Conservation (phyloP, 1,140 invertebrate species). For the Lucilia cuprina region DNA sequence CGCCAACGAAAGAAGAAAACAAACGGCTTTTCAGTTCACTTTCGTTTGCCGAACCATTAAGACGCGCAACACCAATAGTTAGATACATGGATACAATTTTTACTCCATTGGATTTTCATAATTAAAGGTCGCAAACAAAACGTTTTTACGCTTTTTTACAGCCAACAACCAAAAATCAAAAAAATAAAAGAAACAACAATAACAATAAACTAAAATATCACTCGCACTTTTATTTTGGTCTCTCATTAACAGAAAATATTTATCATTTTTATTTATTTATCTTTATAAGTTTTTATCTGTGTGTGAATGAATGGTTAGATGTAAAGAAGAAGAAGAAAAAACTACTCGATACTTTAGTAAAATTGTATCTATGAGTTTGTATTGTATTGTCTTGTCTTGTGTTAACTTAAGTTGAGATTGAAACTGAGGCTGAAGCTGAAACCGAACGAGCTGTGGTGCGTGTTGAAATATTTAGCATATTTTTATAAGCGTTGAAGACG, state of each 20-base stretch:
- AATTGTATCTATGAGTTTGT: neutral
- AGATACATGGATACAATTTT: neutral
- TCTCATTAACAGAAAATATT: neutral
- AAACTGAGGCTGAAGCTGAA: neutral
- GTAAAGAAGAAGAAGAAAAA: neutral
- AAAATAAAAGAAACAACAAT: neutral
- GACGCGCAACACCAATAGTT: slow-evolving; percentile 52
- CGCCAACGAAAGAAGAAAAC: slow-evolving; percentile 40
- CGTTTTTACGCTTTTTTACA: neutral
- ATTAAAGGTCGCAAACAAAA: neutral
- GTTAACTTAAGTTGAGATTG: neutral
- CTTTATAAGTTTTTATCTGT: neutral
- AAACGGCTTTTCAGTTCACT: slow-evolving; percentile 42
- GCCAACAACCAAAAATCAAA: neutral
- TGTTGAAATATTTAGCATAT: slow-evolving; percentile 59
- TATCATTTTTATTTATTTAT: neutral
- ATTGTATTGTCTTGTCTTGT: neutral
- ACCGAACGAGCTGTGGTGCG: neutral
- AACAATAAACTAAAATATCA: neutral
- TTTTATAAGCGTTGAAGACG: slow-evolving; percentile 60
- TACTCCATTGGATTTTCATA: too few species aligned
- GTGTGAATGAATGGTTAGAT: neutral
- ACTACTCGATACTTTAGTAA: neutral
- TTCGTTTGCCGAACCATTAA: slow-evolving; percentile 39
- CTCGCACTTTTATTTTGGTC: neutral